phyloP scores from a whole-genome alignment of 2,797 vertebrate species.

The Cynopterus sphinx region DNA sequence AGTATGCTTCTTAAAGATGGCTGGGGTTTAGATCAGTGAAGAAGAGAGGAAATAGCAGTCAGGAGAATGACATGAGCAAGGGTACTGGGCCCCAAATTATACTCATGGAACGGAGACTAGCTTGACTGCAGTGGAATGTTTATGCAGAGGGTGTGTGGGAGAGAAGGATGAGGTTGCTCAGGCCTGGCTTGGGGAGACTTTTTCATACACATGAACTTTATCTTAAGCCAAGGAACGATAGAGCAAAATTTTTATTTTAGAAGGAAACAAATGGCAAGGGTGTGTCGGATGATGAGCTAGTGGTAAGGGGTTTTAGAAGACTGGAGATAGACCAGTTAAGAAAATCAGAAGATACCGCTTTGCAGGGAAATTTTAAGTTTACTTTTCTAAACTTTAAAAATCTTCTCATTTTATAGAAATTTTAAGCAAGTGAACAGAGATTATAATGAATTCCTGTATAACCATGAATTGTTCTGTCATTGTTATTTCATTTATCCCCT shows the following conservation, averaged over 20 bases:
- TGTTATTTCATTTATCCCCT: not conserved
- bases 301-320: not conserved
- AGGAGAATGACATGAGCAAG: not conserved
- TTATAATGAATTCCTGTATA: not conserved
- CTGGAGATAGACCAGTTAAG: not conserved
- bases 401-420: not conserved
- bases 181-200: not conserved
- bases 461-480: not conserved
- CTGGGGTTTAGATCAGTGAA: not conserved
- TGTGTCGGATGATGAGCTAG: not conserved
- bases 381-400: not conserved
- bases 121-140: not conserved
- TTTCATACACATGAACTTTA: not conserved
- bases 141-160: not conserved
- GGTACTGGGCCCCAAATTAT: not conserved
- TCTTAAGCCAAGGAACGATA: not conserved
- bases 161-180: too few relatives aligned
- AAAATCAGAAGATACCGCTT: not conserved
- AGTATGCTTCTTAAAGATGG: not conserved
- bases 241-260: not conserved
- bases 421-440: not conserved
- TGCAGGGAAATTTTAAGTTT: not conserved
- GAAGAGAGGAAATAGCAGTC: not conserved
- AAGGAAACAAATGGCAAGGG: not conserved
- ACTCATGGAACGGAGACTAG: not conserved